Evolutionary conservation across 2,113 vertebrate species (phyloP).

Genomic region (Arizona elegans): DNA sequence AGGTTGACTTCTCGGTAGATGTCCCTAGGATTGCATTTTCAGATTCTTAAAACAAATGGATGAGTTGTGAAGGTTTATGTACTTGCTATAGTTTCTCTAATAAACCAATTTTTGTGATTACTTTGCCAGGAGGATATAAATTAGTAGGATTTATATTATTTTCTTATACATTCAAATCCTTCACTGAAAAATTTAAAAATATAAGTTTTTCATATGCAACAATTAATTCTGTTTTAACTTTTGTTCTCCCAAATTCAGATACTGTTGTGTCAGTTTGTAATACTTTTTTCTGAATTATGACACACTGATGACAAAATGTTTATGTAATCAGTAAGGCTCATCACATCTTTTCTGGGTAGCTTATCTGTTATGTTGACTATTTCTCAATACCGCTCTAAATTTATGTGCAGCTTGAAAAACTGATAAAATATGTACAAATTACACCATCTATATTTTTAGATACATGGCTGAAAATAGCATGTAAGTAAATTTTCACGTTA

Average conservation of each 20-base stretch:
- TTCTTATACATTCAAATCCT: neutral
- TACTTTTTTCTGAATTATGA: constrained; percentile 55
- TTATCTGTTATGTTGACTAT: constrained; percentile 42
- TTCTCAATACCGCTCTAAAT: constrained; percentile 36
- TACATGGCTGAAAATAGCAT: constrained; percentile 12
- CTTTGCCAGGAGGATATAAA: neutral
- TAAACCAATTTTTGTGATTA: neutral
- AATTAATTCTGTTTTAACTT: constrained; percentile 43
- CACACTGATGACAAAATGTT: constrained; percentile 51
- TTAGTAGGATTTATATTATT: neutral
- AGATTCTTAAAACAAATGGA: neutral
- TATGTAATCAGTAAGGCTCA: constrained; percentile 57
- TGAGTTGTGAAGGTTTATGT: neutral
- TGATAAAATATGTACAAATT: constrained; percentile 22
- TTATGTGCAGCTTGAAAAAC: constrained; percentile 30
- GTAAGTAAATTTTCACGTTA: neutral
- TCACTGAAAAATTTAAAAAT: neutral
- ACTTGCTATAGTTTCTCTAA: neutral
- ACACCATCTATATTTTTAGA: constrained; percentile 25
- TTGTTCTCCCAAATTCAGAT: constrained; percentile 60
- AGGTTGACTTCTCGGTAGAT: neutral
- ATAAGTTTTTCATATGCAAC: constrained; percentile 42
- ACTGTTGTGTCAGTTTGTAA: constrained; percentile 51
- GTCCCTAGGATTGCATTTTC: neutral
- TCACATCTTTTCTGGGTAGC: constrained; percentile 19